phyloP scores from a whole-genome alignment of 2,113 vertebrate genomes.

The Vimba vimba region DNA sequence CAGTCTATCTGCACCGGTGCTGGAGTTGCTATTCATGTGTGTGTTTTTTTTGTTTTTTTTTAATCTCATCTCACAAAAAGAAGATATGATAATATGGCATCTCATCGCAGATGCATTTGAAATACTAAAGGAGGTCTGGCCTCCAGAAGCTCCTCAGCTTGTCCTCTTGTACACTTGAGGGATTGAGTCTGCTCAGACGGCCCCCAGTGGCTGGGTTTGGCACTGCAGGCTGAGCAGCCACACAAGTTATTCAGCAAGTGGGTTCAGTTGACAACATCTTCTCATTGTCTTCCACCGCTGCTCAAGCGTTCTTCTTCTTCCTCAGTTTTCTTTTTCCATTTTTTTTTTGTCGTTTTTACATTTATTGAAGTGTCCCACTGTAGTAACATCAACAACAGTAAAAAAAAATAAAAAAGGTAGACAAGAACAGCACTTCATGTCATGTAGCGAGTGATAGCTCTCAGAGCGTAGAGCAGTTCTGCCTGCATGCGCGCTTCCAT shows the following conservation, averaged over 20 bases:
- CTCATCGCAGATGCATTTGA: conserved; percentile 52
- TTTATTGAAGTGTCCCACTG: conserved; percentile 69
- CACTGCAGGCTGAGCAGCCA: conserved; percentile 77
- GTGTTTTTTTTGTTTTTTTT: background rate
- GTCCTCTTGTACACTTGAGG: conserved; percentile 1
- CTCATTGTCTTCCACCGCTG: conserved; percentile 40
- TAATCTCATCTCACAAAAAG: conserved; percentile 41
- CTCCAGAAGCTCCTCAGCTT: conserved; percentile 54
- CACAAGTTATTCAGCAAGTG: conserved; percentile 62
- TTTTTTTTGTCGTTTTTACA: conserved; percentile 52
- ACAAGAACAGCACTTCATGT: conserved; percentile 86
- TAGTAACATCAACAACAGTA: conserved; percentile 69
- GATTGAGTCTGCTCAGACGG: conserved; percentile 59
- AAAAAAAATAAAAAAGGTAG: conserved; percentile 62
- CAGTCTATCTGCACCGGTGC: conserved; percentile 72
- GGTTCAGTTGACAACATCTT: conserved; percentile 64
- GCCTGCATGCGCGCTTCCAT: conserved; percentile 99
- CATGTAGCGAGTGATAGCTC: conserved; percentile 99
- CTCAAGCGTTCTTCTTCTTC: conserved; percentile 22
- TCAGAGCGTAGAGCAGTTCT: conserved; percentile 98
- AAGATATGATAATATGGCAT: conserved; percentile 47
- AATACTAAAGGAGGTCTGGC: conserved; percentile 69
- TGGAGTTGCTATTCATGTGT: conserved; percentile 43
- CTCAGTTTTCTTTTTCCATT: conserved; percentile 33
- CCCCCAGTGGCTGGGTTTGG: conserved; percentile 76